phyloP scores from a whole-genome alignment of 2,888 invertebrate species.

The Tinea trinotella region DNA sequence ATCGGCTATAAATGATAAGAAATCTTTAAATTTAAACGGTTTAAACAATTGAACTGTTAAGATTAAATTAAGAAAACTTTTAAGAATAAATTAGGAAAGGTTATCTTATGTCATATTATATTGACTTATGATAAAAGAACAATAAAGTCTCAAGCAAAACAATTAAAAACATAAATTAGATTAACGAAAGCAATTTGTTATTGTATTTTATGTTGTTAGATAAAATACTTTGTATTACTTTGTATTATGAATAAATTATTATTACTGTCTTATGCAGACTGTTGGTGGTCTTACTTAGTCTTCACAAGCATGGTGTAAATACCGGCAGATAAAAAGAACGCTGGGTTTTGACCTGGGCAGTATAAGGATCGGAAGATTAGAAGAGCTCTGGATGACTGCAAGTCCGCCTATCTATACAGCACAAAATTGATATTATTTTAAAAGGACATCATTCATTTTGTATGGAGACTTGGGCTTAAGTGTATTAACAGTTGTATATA shows the following conservation, averaged over 20 bases:
- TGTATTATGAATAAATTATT: too few species aligned
- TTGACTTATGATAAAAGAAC: background rate
- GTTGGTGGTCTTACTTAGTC: background rate
- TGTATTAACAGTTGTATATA: too few species aligned
- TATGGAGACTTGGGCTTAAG: too few species aligned
- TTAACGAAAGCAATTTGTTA: background rate
- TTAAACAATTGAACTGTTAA: background rate
- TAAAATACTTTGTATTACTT: background rate
- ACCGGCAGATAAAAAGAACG: too few species aligned
- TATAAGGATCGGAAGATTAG: too few species aligned
- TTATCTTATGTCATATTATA: background rate
- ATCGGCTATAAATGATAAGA: too few species aligned
- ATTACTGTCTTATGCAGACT: too few species aligned
- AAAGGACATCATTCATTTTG: too few species aligned
- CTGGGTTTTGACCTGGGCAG: background rate
- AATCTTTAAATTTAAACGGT: background rate
- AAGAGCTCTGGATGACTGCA: too few species aligned
- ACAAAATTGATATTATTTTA: too few species aligned
- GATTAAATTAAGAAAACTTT: too few species aligned
- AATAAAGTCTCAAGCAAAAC: background rate
- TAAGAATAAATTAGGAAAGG: background rate
- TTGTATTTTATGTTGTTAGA: background rate
- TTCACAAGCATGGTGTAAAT: background rate
- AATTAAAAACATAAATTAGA: background rate
- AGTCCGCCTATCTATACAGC: too few species aligned